Base-by-base conservation (phyloP, 2,797 vertebrate genomes). In the Emys orbicularis region DNA sequence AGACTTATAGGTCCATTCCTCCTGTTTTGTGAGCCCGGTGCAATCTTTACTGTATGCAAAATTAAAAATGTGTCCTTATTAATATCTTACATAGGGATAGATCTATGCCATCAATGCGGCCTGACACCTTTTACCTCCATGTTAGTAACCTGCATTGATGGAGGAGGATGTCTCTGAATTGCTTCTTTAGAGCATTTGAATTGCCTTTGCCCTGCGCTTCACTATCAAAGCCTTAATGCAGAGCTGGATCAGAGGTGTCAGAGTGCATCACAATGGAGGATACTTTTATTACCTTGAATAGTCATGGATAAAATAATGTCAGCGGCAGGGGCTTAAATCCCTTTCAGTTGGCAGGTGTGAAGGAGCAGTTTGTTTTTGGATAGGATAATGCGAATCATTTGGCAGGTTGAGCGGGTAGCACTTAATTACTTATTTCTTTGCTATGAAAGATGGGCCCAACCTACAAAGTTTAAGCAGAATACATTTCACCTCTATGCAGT, bases 51-150 rank as follows among this genome's bases (percentile, higher is more conserved):
- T 11, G 16, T 7, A 91, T 90, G 90, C 92, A 97, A 93, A 98
- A 97, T 97, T 98, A 97, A 97, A 97, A 97, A 86, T 49, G 37
- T 95, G 56, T 57, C 86, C 92, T 96, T 96, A 94, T 96, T 96
- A 97, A 77, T 90, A 84, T 65, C 84, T 94, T 90, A 61, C 96
- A 87, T 93, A 77, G 44, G 83, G 86, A 89, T 91, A 88, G 86
- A 87, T 87, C 19, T 72, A 74, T 85, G 93, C 31, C 88, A 93
- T 92, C 95, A 94, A 85, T 53, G 81, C 83, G 23, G 57, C 65
- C 1, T 81, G 88, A 84, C 92, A 91, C 93, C 88, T 96, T 96
- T 83, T 89, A 41, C 2, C 0, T 72, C 77, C 90, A 12, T 61
- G 5, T 90, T 87, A 79, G 95, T 84, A 94, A 93, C 83, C 83